Evolutionary conservation across 2,113 vertebrate species (phyloP).

Genomic region (Ammodytes dubius): DNA sequence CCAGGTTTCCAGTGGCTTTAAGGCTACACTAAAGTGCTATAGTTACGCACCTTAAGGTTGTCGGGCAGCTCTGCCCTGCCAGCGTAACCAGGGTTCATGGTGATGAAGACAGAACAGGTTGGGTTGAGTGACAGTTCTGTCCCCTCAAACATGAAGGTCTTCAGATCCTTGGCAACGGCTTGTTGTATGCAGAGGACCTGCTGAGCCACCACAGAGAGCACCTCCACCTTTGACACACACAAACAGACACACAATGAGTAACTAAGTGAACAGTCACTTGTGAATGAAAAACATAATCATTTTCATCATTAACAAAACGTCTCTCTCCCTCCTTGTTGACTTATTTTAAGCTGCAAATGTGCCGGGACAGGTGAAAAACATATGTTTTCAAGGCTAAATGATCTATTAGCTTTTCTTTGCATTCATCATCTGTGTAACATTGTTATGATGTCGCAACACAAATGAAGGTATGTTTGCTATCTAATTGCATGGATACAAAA

Average conservation of each 20-base stretch:
- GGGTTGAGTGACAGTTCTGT: constrained; percentile 93
- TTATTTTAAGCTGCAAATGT: neutral
- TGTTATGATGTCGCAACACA: neutral
- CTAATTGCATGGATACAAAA: neutral
- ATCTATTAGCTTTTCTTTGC: neutral
- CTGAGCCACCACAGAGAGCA: constrained; percentile 95
- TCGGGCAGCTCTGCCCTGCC: constrained; percentile 93
- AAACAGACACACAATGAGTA: constrained; percentile 3
- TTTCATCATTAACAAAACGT: neutral
- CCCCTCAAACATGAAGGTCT: constrained; percentile 92
- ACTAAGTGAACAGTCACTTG: neutral
- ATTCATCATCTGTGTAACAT: neutral
- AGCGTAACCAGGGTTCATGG: constrained; percentile 97
- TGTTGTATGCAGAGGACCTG: constrained; percentile 96
- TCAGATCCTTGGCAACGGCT: constrained; percentile 88
- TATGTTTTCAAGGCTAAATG: neutral
- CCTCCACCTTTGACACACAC: constrained; percentile 88
- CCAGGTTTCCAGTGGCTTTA: neutral
- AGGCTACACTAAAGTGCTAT: neutral
- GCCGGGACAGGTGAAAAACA: neutral
- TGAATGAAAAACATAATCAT: neutral
- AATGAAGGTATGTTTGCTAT: neutral
- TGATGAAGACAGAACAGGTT: constrained; percentile 94
- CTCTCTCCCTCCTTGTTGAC: too few relatives aligned
- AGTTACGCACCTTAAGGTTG: constrained; percentile 90